Conservation (phyloP, 1,140 invertebrate genomes). For the Plutomurus gul region DNA sequence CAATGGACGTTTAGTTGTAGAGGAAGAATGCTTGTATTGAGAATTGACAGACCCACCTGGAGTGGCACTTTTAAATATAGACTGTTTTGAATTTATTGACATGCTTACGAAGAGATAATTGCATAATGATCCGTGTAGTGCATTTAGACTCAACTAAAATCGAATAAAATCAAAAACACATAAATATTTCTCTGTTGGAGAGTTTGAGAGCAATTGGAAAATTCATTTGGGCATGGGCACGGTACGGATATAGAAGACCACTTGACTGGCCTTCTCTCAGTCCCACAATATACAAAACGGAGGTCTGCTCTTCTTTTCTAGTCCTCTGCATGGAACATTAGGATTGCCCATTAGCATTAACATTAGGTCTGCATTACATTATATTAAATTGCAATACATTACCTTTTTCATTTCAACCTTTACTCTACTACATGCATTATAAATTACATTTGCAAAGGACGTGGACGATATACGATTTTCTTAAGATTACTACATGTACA, state of each 20-base stretch:
- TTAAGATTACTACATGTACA: too few relatives aligned
- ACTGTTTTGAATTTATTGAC: not conserved
- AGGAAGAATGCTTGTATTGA: too few relatives aligned
- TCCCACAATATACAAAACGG: too few relatives aligned
- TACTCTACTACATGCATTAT: too few relatives aligned
- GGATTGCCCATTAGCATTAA: not conserved
- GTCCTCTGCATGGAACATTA: not conserved
- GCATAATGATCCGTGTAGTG: constrained; percentile 19
- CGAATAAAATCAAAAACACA: constrained; percentile 41
- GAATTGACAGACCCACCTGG: too few relatives aligned
- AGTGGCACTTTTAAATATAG: too few relatives aligned
- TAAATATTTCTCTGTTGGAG: constrained; percentile 34
- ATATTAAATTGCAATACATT: not conserved
- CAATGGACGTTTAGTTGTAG: too few relatives aligned
- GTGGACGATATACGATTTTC: too few relatives aligned
- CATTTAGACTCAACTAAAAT: constrained; percentile 34
- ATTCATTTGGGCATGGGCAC: not conserved
- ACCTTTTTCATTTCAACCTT: not conserved
- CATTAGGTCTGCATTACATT: not conserved
- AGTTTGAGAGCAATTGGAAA: not conserved
- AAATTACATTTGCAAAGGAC: too few relatives aligned
- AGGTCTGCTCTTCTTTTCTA: not conserved
- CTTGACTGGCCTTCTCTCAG: too few relatives aligned
- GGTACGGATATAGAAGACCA: too few relatives aligned
- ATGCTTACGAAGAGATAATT: not conserved